Conservation (phyloP, 2,113 vertebrate species). For the Peromyscus maniculatus region DNA sequence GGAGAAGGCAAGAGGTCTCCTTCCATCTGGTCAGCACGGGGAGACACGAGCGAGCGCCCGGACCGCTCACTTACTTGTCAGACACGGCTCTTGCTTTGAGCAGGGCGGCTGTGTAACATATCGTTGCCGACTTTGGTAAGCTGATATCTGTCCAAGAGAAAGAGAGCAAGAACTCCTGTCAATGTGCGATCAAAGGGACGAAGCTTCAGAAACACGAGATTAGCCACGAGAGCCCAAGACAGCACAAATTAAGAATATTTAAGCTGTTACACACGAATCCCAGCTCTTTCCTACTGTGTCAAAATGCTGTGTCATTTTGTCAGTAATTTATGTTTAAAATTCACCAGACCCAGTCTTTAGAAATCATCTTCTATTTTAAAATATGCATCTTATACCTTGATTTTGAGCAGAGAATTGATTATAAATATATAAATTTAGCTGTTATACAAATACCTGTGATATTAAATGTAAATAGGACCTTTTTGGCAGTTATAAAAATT, state of each 20-base stretch:
- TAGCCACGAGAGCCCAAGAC: slow-evolving; percentile 1
- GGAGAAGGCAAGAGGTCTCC: slow-evolving; percentile 68
- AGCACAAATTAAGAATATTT: slow-evolving; percentile 54
- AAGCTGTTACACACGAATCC: slow-evolving; percentile 34
- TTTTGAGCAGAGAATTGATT: slow-evolving; percentile 38
- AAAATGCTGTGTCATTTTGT: slow-evolving; percentile 20
- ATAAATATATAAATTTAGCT: slow-evolving; percentile 47
- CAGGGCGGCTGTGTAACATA: slow-evolving; percentile 99
- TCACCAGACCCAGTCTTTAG: neutral
- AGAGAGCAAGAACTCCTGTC: slow-evolving; percentile 71
- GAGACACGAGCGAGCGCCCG: slow-evolving; percentile 30
- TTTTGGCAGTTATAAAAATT: slow-evolving; percentile 24
- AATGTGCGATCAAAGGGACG: slow-evolving; percentile 58
- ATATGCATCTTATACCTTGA: slow-evolving; percentile 31
- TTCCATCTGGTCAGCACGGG: slow-evolving; percentile 55
- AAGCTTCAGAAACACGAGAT: slow-evolving; percentile 49
- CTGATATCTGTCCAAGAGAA: slow-evolving; percentile 95
- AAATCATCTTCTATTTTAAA: slow-evolving; percentile 61
- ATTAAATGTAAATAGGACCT: slow-evolving; percentile 6
- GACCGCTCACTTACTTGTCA: slow-evolving; percentile 97
- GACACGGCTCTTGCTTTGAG: slow-evolving; percentile 99
- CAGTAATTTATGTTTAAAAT: slow-evolving; percentile 59
- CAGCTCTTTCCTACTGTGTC: slow-evolving; percentile 2
- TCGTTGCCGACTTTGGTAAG: slow-evolving; percentile 99
- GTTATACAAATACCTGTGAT: slow-evolving; percentile 9